Evolutionary conservation across 2,888 invertebrate species (phyloP).

Genomic region (Calameuta pallipes): DNA sequence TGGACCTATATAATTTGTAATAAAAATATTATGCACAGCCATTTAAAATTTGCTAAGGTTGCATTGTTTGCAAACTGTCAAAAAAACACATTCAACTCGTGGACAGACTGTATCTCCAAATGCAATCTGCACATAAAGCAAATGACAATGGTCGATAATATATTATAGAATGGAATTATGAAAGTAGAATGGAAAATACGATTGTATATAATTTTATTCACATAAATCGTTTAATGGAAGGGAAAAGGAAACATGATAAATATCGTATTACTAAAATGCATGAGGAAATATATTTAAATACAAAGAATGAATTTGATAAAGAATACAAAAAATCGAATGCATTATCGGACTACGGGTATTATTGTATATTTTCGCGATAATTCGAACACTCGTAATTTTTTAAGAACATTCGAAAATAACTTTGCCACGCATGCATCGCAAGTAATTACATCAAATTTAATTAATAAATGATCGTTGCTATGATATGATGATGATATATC

Average conservation of each 20-base stretch:
- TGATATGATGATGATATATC: background rate
- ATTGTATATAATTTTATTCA: background rate
- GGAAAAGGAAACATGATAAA: background rate
- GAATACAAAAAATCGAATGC: background rate
- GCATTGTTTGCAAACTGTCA: too few relatives aligned
- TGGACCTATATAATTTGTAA: too few relatives aligned
- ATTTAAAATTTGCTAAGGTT: too few relatives aligned
- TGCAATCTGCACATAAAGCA: background rate
- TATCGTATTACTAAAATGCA: background rate
- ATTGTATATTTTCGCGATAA: background rate
- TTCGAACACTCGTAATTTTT: background rate
- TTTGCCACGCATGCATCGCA: background rate
- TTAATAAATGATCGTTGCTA: background rate
- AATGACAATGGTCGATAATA: too few relatives aligned
- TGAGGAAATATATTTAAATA: background rate
- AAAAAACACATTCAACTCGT: too few relatives aligned
- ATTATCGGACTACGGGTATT: background rate
- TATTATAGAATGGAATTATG: too few relatives aligned
- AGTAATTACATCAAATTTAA: background rate
- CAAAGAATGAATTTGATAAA: background rate
- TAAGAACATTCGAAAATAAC: background rate
- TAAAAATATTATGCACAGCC: too few relatives aligned
- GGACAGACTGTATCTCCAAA: background rate
- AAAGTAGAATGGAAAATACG: background rate
- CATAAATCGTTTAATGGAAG: background rate